Percentiles rank a stretch among this genome's conserved stretches.
These are phyloP conservation scores for Apeltes quadracus DNA, from an alignment of 2,113 vertebrate genomes.

Conservation along the genomic window DNA sequence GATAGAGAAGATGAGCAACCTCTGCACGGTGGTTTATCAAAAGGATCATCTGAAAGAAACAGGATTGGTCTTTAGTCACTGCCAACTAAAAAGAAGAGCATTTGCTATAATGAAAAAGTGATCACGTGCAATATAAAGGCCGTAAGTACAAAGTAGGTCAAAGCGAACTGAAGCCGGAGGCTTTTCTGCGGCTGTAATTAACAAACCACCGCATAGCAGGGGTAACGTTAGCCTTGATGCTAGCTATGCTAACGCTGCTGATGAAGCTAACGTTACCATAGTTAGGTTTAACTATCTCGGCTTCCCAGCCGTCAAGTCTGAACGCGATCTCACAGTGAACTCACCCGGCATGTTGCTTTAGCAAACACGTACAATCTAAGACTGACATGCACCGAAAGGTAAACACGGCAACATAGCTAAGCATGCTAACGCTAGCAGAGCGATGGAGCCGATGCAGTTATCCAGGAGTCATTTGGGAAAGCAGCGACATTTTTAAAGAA, in stretches of 20 bases:
- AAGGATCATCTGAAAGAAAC: slow-evolving; percentile 86
- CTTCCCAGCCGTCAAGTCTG: background rate
- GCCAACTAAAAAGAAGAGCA: background rate
- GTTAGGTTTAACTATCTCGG: background rate
- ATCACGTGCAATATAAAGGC: background rate
- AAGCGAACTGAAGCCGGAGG: too few relatives aligned
- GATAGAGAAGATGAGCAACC: slow-evolving; percentile 93
- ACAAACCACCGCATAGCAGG: background rate
- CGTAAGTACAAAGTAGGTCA: background rate
- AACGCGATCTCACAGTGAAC: background rate
- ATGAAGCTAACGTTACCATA: background rate
- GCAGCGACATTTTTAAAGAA: fast-evolving
- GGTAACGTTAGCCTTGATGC: background rate
- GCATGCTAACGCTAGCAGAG: slow-evolving; percentile 27
- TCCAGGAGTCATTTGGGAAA: background rate
- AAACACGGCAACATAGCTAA: background rate
- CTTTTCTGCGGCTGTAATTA: background rate
- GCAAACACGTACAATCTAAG: background rate
- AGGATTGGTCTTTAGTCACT: background rate
- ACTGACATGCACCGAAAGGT: background rate
- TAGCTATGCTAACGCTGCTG: background rate
- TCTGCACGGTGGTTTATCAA: slow-evolving; percentile 92
- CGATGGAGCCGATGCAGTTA: slow-evolving; percentile 1
- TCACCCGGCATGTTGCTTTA: fast-evolving
- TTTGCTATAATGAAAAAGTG: background rate